phyloP scores from a whole-genome alignment of 2,113 vertebrate genomes.

The Laticauda laticaudata region DNA sequence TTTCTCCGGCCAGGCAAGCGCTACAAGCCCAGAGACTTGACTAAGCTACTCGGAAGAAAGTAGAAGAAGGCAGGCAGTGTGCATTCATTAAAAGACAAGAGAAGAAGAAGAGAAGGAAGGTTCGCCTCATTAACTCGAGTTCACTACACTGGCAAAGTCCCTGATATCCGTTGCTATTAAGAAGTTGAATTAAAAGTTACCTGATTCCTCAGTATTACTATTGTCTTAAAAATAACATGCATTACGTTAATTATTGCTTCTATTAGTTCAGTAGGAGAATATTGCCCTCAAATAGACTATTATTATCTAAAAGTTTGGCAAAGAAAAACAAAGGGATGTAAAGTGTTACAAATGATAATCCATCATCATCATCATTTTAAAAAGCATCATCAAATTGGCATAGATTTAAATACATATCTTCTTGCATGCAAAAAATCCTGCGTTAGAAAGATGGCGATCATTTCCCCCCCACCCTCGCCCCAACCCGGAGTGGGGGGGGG shows the following conservation, averaged over 20 bases:
- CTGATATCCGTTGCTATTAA: conserved; percentile 81
- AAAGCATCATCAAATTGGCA: conserved; percentile 81
- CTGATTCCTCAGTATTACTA: conserved; percentile 83
- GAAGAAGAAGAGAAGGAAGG: conserved; percentile 61
- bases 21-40: conserved; percentile 74
- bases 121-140: conserved; percentile 71
- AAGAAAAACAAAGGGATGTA: conserved; percentile 54
- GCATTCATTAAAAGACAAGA: conserved; percentile 70
- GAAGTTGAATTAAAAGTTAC: conserved; percentile 77
- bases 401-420: conserved; percentile 71
- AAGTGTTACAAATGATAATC: conserved; percentile 27
- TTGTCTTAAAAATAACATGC: conserved; percentile 83
- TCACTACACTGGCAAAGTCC: conserved; percentile 78
- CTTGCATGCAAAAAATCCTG: conserved; percentile 75
- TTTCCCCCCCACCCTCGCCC: not conserved
- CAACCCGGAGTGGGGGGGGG: not conserved
- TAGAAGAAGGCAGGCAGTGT: conserved; percentile 79
- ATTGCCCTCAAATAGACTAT: conserved; percentile 71
- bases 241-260: conserved; percentile 86
- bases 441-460: conserved; percentile 69
- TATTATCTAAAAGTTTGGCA: conserved; percentile 74
- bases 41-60: conserved; percentile 74
- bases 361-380: conserved; percentile 27
- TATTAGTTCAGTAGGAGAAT: conserved; percentile 77
- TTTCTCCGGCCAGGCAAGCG: conserved; percentile 69